A percentile compares a stretch with the other conserved stretches of the same genome.
phyloP scores from a whole-genome alignment of 2,888 invertebrate species.

The Onchidella celtica region DNA sequence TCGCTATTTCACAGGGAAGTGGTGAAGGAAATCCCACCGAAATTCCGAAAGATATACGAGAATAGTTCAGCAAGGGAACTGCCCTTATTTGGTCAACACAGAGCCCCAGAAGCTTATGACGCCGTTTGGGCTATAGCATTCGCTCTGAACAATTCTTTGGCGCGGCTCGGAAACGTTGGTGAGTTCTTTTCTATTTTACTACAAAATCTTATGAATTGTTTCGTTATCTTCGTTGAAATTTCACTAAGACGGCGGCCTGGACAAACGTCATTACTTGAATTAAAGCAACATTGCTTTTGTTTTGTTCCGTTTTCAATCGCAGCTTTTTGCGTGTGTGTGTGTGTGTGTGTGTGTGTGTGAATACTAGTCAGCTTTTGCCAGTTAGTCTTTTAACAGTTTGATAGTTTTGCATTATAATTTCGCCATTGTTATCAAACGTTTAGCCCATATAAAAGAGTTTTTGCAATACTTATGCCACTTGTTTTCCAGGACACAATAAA shows the following conservation, averaged over 20 bases:
- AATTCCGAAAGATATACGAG: slow-evolving; percentile 8
- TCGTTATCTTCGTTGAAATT: too few relatives aligned
- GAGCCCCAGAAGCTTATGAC: slow-evolving; percentile 54
- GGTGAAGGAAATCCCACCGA: not conserved
- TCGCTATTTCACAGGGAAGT: slow-evolving; percentile 22
- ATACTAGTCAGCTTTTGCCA: not conserved
- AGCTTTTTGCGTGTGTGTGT: not conserved
- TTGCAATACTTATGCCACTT: too few relatives aligned
- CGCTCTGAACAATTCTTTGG: slow-evolving; percentile 54
- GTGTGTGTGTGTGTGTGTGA: not conserved
- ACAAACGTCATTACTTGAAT: too few relatives aligned
- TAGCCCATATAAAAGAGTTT: too few relatives aligned
- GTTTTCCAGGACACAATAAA: too few relatives aligned
- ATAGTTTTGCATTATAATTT: not conserved
- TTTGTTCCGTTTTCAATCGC: too few relatives aligned
- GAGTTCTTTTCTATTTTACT: not conserved
- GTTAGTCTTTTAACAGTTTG: not conserved
- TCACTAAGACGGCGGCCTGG: too few relatives aligned
- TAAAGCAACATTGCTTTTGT: too few relatives aligned
- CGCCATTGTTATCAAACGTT: not conserved
- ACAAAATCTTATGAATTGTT: too few relatives aligned
- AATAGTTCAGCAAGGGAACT: not conserved
- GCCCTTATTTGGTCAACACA: slow-evolving; percentile 29
- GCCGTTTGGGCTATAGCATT: slow-evolving; percentile 56
- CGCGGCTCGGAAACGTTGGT: not conserved